Base-by-base conservation (phyloP, 2,797 vertebrate species). In the Muraenolepis orangiensis region DNA sequence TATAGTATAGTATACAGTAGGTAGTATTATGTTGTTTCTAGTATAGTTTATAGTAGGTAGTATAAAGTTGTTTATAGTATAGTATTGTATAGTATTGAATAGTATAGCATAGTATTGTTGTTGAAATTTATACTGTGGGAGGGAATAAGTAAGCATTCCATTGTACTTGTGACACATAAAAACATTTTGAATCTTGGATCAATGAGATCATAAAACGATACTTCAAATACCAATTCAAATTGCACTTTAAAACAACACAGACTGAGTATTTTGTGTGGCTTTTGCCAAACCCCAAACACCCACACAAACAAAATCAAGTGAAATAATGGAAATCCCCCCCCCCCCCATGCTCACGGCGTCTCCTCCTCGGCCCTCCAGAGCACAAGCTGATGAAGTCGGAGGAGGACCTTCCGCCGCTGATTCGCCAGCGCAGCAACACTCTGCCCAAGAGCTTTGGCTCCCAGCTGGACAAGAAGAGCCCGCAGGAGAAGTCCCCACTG, bases 381-480 rank as follows among this genome's bases (percentile, higher is more conserved):
- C 91, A 94, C 74, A 98, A 96, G 88, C 88, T 99, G 74, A 91
- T 96, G 87, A 95, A 96, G 82, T 96, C 98, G 0, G 97, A 99
- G 76, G 97, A 99, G 68, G 96, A 97, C 81, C 90, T 98, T 51
- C 93, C 92, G 0, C 96, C 97, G 11, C 89, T 94, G 81, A 94
- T 95, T 76, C 95, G 97, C 28, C 98, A 98, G 82, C 95, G 98
- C 79, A 99, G 98, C 90, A 98, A 99, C 90, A 99, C 98, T 0
- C 95, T 99, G 67, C 98, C 98, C 74, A 98, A 96, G 89, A 99
- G 98, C 90, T 99, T 99, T 0, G 98, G 98, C 77, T 99, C 98
- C 42, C 96, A 97, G 78, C 94, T 99, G 6, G 98, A 99, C 79
- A 97, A 95, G 89, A 97, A 98, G 1, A 91, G 95, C 6, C 79